Evolutionary conservation across 2,113 vertebrate genomes (phyloP).

Genomic region (Barnardius zonarius): DNA sequence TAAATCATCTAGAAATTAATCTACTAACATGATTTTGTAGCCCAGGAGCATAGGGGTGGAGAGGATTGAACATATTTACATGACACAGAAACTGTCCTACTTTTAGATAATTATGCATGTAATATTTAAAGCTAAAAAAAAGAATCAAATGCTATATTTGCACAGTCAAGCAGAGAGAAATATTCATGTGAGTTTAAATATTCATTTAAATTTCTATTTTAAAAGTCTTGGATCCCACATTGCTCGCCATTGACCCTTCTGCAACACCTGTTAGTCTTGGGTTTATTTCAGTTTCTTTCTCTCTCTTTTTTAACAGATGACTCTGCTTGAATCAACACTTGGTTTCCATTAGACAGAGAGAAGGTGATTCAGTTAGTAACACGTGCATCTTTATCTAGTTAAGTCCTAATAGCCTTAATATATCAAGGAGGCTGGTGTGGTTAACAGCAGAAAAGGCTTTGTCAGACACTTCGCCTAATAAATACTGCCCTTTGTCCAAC

Average conservation of each 20-base stretch:
- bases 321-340: constrained; percentile 61
- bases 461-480: constrained; percentile 35
- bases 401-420: constrained; percentile 48
- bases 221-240: not conserved
- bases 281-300: constrained; percentile 39
- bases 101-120: not conserved
- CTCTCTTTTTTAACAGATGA: constrained; percentile 38
- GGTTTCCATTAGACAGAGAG: constrained; percentile 54
- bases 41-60: not conserved
- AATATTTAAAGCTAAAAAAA: not conserved
- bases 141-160: not conserved
- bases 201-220: constrained; percentile 7
- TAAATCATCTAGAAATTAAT: constrained; percentile 19
- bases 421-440: constrained; percentile 42
- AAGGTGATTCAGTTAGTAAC: constrained; percentile 47
- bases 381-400: constrained; percentile 54
- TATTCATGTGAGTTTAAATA: not conserved
- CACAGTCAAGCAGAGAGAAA: not conserved
- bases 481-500: constrained; percentile 14
- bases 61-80: not conserved
- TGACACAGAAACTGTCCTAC: not conserved
- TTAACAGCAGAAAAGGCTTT: constrained; percentile 34
- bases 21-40: not conserved
- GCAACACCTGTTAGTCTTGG: constrained; percentile 51
- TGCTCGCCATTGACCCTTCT: not conserved